Evolutionary conservation across 2,888 invertebrate species (phyloP), one percentile per base, ranked within the genome.

Genomic region (Chymomyza caudatula): DNA sequence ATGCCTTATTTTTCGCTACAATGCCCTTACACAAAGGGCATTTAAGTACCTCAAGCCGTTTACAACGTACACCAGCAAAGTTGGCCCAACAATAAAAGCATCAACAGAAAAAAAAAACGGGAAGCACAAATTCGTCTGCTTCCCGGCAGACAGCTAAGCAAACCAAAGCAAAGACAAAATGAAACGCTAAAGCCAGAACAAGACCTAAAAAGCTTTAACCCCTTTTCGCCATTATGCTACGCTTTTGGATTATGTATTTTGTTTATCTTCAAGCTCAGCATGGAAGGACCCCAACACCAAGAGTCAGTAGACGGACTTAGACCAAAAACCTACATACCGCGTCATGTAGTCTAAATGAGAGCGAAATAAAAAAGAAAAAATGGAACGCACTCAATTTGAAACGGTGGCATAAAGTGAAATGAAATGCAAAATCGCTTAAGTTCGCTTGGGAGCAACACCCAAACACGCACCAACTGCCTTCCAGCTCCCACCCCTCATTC

Each of bases 361-460:
- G 6, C 29, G 23, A 56, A 56, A 49, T 57, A 51, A 64, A 61
- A 65, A 65, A 59, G 60, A 63, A 44, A 63, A 71, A 73, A 62
- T 63, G 29, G 57, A 64, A 59, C 54, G 49, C 69, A 73, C 61
- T 22, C 69, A 66, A 69, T 57, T 0, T 53, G 53, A 73, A 72
- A 77, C 67, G n/a, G n/a, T 47, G 23, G 23, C 42, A 37, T 49
- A n/a, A 51, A 60, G 19, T 25, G 77, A 81, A 85, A 83, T 81
- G 81, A 85, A 82, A 83, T 86, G 85, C 85, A 86, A 86, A 82
- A 81, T 74, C 85, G 82, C 85, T 82, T 78, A 80, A 81, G 85
- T 80, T 80, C 71, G 73, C 67, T 71, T 65, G 68, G 69, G 64
- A 60, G 64, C 64, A 70, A 61, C 63, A 64, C 54, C 49, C 44